Conservation (phyloP, 1,140 invertebrate genomes). For the Thaumetopoea pityocampa region DNA sequence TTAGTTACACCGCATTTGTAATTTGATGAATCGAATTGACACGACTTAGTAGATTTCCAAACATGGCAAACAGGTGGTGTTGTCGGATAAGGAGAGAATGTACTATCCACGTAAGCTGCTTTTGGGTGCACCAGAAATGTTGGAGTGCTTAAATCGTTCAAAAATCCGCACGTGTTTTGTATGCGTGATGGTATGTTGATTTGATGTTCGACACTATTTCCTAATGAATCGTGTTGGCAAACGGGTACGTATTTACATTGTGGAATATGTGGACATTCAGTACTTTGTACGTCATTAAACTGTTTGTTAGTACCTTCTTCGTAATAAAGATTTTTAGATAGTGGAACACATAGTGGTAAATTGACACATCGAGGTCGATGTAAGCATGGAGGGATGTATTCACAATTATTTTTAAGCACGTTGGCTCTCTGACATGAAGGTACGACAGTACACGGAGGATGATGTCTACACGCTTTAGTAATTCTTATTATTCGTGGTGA, state of each 20-base stretch:
- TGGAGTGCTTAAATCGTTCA: constrained; percentile 28
- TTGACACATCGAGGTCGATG: constrained; percentile 61
- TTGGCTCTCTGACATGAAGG: constrained; percentile 59
- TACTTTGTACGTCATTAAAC: constrained; percentile 26
- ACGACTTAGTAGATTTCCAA: constrained; percentile 45
- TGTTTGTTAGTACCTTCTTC: constrained; percentile 32
- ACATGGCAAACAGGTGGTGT: constrained; percentile 16
- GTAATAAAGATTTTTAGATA: constrained; percentile 42
- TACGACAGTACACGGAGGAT: constrained; percentile 57
- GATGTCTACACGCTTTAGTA: constrained; percentile 61
- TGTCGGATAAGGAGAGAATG: constrained; percentile 31
- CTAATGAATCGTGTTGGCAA: constrained; percentile 26
- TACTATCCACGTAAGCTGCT: constrained; percentile 22
- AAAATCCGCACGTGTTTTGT: constrained; percentile 37
- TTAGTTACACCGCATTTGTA: constrained; percentile 17
- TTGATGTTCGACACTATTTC: constrained; percentile 24
- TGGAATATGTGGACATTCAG: constrained; percentile 27
- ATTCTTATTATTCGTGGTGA: constrained; percentile 43
- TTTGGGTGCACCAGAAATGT: constrained; percentile 32
- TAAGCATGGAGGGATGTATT: constrained; percentile 52
- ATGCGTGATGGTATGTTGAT: constrained; percentile 20
- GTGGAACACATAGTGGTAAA: constrained; percentile 52
- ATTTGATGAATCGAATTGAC: constrained; percentile 40
- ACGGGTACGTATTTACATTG: constrained; percentile 31
- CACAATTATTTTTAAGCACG: constrained; percentile 57